These are phyloP conservation scores for Dolomedes plantarius DNA, from an alignment of 2,888 invertebrate species.

Conservation along the genomic window DNA sequence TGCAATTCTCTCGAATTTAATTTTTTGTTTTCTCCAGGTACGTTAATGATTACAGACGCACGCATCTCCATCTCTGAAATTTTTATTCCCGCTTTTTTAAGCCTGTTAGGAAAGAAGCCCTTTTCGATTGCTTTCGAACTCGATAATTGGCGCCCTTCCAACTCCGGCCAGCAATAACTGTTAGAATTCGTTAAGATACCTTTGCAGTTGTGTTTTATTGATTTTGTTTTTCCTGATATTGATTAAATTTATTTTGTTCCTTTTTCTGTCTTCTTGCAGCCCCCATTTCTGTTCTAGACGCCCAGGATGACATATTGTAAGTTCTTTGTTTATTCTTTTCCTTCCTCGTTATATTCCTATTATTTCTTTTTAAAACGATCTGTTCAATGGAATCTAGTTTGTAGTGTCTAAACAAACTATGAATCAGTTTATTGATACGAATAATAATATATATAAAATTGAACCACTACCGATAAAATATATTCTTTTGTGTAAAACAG, in stretches of 20 bases:
- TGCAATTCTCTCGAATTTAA: no score
- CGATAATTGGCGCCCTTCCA: not conserved
- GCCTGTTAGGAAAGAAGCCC: not conserved
- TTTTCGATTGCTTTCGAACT: not conserved
- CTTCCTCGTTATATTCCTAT: not conserved
- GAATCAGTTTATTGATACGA: no score
- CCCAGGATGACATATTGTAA: slow-evolving; percentile 90
- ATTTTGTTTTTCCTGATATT: not conserved
- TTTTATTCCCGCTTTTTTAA: not conserved
- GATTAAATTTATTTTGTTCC: slow-evolving; percentile 16
- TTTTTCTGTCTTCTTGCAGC: slow-evolving; percentile 79
- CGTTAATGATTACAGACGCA: no score
- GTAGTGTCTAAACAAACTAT: no score
- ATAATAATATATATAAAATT: no score
- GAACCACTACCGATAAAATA: no score
- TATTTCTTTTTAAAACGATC: not conserved
- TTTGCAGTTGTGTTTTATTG: not conserved
- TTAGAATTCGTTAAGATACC: no score
- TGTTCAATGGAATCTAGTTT: no score
- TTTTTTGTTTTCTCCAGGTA: no score
- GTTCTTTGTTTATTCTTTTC: slow-evolving; percentile 74
- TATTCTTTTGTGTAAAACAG: no score
- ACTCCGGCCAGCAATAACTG: not conserved
- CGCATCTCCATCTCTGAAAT: no score
- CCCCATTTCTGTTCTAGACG: slow-evolving; percentile 88